A percentile compares a stretch with the other conserved stretches of the same genome.
phyloP scores from a whole-genome alignment of 2,113 vertebrate genomes.

The Pygoscelis adeliae region DNA sequence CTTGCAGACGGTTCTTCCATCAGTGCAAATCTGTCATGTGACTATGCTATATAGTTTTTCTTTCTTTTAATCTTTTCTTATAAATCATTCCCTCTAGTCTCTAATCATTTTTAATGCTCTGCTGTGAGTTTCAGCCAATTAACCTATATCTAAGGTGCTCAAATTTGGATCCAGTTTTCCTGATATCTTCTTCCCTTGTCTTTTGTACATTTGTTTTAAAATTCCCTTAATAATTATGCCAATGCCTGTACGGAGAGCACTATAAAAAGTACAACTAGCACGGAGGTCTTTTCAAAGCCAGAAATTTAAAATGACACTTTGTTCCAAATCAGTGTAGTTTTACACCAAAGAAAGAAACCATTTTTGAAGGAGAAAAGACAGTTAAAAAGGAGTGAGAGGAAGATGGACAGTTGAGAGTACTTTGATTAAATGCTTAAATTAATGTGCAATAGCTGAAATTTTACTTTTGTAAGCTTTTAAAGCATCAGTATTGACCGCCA shows the following conservation, averaged over 20 bases:
- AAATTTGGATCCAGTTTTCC: neutral
- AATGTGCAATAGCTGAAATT: neutral
- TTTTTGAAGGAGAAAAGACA: constrained; percentile 48
- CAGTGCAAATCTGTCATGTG: neutral
- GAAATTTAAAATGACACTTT: neutral
- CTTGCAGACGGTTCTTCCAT: neutral
- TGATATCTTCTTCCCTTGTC: neutral
- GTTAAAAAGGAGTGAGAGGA: neutral
- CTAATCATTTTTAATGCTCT: neutral
- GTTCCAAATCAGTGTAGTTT: constrained; percentile 1
- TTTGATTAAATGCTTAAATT: constrained; percentile 7
- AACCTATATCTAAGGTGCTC: neutral
- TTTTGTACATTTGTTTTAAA: neutral
- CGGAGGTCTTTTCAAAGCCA: neutral
- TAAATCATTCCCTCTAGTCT: neutral
- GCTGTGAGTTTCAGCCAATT: constrained; percentile 7
- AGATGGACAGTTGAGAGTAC: neutral
- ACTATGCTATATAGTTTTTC: neutral
- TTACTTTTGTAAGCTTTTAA: neutral
- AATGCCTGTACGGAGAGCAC: neutral
- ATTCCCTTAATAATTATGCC: neutral
- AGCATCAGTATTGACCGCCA: neutral
- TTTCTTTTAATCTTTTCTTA: neutral
- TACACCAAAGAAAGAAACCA: constrained; percentile 33
- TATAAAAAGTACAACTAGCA: neutral